Percentiles rank a stretch among this genome's conserved stretches.
phyloP scores from a whole-genome alignment of 2,888 invertebrate genomes.

The Drepana falcataria region DNA sequence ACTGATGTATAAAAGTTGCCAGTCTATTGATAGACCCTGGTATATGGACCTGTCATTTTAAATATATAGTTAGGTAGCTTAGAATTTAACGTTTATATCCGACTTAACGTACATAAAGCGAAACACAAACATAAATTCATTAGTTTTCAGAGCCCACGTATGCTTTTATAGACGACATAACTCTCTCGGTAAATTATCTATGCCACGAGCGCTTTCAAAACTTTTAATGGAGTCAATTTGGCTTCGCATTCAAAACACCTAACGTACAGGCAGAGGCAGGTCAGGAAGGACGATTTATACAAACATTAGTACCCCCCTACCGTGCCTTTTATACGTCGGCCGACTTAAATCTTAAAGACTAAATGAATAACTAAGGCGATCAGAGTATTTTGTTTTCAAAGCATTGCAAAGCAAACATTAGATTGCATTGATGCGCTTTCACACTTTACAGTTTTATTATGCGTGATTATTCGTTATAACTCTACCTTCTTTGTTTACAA shows the following conservation, averaged over 20 bases:
- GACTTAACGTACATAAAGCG: constrained; percentile 31
- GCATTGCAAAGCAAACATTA: constrained; percentile 7
- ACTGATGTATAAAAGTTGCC: background rate
- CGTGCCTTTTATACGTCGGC: constrained; percentile 36
- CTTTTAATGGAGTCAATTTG: constrained; percentile 78
- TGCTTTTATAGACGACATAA: constrained; percentile 67
- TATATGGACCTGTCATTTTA: background rate
- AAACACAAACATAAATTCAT: constrained; percentile 61
- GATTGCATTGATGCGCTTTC: constrained; percentile 7
- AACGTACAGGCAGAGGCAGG: constrained; percentile 45
- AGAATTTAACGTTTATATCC: constrained; percentile 15
- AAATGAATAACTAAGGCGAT: constrained; percentile 23
- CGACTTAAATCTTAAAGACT: constrained; percentile 32
- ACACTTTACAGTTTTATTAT: constrained; percentile 12
- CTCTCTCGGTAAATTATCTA: constrained; percentile 73
- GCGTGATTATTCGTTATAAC: too few relatives aligned
- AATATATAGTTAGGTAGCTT: background rate
- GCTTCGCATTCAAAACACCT: constrained; percentile 71
- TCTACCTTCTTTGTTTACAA: constrained; percentile 12
- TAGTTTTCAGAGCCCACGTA: constrained; percentile 59
- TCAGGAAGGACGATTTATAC: constrained; percentile 61
- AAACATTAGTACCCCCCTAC: constrained; percentile 45
- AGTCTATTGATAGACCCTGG: background rate
- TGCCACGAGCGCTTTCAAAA: constrained; percentile 74
- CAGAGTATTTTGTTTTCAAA: constrained; percentile 26